Percentiles rank a stretch among this genome's conserved stretches.
phyloP scores from a whole-genome alignment of 2,113 vertebrate genomes.

The Desmodus rotundus region DNA sequence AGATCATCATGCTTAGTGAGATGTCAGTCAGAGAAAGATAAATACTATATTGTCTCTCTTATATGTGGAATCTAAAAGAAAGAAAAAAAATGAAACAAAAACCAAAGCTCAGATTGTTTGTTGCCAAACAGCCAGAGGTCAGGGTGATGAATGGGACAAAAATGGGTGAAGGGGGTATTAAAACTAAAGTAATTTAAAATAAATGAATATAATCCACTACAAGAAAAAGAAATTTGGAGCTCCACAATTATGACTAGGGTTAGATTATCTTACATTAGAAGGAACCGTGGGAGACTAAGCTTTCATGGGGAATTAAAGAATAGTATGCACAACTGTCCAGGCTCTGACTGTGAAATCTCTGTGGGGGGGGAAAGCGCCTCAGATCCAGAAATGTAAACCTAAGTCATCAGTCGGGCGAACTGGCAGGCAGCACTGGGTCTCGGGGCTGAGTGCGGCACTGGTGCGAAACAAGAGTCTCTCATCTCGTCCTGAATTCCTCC shows the following conservation, averaged over 20 bases:
- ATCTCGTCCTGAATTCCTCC: background rate
- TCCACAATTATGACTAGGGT: background rate
- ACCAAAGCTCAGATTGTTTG: background rate
- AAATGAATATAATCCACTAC: background rate
- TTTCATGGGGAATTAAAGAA: background rate
- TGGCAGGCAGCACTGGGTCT: background rate
- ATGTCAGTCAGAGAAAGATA: background rate
- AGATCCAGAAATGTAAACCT: background rate
- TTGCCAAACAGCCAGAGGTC: background rate
- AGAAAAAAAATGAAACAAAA: background rate
- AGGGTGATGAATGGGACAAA: background rate
- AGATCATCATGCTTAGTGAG: background rate
- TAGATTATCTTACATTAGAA: background rate
- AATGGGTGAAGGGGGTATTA: background rate
- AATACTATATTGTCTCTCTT: too few relatives aligned
- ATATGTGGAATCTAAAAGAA: background rate
- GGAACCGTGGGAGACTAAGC: background rate
- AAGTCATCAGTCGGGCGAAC: background rate
- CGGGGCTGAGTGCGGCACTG: background rate
- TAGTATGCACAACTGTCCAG: background rate
- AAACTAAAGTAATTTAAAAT: background rate
- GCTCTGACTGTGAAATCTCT: background rate
- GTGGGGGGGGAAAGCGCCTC: background rate
- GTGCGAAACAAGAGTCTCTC: background rate
- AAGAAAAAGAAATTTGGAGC: background rate